Evolutionary conservation across 2,888 invertebrate species (phyloP), one percentile per base, ranked within the genome.

Genomic region (Epirrhoe alternata): DNA sequence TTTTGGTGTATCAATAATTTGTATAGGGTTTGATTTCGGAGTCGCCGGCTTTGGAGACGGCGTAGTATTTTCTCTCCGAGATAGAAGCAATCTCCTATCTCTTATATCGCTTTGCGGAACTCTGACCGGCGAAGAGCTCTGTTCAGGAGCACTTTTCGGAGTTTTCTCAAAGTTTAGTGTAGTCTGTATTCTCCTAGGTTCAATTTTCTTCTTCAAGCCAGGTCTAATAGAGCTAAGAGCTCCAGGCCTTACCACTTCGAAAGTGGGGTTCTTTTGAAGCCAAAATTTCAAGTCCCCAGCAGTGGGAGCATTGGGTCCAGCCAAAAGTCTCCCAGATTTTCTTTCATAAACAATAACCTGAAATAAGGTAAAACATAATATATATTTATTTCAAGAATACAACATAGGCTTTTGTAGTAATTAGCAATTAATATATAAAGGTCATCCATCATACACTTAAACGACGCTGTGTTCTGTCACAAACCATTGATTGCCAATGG

Each of bases 201-300:
- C 90, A 61, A 75, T 66, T 69, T 88, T 92, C 73, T 86, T 90
- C 75, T 83, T 89, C 63, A 74, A 81, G 59, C 86, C 87, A 1
- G 90, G 92, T 77, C 85, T 91, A 53, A 86, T 88, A 45, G 94
- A 89, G 75, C 92, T 93, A 0, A 90, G 77, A 38, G 94, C 94
- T n/a, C 94, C 95, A 0, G 96, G 95, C 68, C 95, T 94, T 5
- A 98, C 95, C 0, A 98, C 97, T 93, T 98, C 97, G 86, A 95
- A 98, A 0, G 97, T 96, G 2, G 98, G 98, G 93, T 98, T 97
- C 74, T 96, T 96, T 82, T 96, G 96, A 8, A 98, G 91, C 98
- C 98, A 98, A 30, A 95, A 94, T 78, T 96, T 96, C 42, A 98
- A 92, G 81, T 96, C 97, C 24, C 95, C 94, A 42, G 96, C 95